phyloP scores from a whole-genome alignment of 1,140 invertebrate genomes.

The Drosophila subobscura region DNA sequence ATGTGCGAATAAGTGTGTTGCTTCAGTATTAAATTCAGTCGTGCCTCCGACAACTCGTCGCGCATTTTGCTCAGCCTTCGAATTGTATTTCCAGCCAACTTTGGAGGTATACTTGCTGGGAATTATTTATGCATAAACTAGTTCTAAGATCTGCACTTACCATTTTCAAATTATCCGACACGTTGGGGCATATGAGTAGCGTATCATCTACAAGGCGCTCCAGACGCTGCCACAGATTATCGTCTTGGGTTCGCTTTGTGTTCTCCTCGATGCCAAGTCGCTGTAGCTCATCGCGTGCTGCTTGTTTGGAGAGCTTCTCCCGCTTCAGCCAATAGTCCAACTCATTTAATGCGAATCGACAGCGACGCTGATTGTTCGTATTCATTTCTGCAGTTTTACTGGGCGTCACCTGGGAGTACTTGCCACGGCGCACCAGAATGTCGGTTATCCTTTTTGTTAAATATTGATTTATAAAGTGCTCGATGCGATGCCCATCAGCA shows the following conservation, averaged over 20 bases:
- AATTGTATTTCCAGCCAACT: not conserved
- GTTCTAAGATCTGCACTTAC: not conserved
- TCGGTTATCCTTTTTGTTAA: not conserved
- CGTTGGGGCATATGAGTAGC: no score
- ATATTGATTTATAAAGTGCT: not conserved
- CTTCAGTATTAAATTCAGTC: slow-evolving; percentile 5
- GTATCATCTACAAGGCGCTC: not conserved
- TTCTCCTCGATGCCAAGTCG: not conserved
- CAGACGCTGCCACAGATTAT: not conserved
- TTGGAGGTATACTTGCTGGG: no score
- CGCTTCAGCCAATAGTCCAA: slow-evolving; percentile 7
- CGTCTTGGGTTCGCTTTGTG: not conserved
- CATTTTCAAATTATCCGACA: no score
- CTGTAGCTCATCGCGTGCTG: not conserved
- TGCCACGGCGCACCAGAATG: not conserved
- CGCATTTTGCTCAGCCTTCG: slow-evolving; percentile 14
- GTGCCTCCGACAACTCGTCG: slow-evolving; percentile 4
- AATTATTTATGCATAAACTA: not conserved
- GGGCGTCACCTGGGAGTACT: slow-evolving; percentile 12
- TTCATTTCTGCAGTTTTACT: not conserved
- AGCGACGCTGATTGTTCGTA: not conserved
- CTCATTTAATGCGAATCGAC: not conserved
- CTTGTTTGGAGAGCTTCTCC: not conserved
- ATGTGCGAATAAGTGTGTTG: slow-evolving; percentile 11
- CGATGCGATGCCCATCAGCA: no score